Evolutionary conservation across 2,113 vertebrate species (phyloP), one percentile per base, ranked within the genome.

Genomic region (Esox niger): DNA sequence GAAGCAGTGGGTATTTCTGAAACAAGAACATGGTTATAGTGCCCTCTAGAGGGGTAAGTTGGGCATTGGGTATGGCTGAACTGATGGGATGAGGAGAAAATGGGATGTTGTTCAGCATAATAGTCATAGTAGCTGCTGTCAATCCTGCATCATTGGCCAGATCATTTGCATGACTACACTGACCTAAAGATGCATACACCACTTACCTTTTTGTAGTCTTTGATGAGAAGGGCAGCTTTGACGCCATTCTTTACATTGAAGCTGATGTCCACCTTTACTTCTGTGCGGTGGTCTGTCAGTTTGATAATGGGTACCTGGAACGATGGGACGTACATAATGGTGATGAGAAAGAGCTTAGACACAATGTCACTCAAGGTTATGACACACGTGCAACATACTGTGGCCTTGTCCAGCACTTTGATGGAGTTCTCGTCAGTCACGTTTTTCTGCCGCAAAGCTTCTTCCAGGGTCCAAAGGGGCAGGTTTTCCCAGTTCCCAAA

Each of bases 251-350:
- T 94, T 77, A 99, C 94, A 62, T 99, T 99, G 93, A 99, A 99
- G 92, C 97, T 99, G 92, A 99, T 99, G 90, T 99, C 97, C 78
- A 99, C 97, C 91, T 99, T 99, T 72, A 99, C 97, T 83, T 99
- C 97, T 13, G 97, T 98, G 87, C 93, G 93, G 35, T 93, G 94
- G 89, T 98, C 97, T 6, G 95, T 99, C 86, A 99, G 91, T 84
- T 99, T 99, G 82, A 99, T 99, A 82, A 99, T 99, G 73, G 97
- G 97, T 71, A 99, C 97, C 97, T 99, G 79, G 27, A 21, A 74
- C 32, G 85, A 76, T 4, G 26, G 38, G 6, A 55, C 32, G 56
- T 10, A 71, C 2, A 35, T 4, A 10, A 25, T 35, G 30, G 27
- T 56, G 29, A 32, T 3, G 10, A 46, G 4, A 6, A 27, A 5